Conservation (phyloP, 2,888 invertebrate species). For the Seira sanloemensis region DNA sequence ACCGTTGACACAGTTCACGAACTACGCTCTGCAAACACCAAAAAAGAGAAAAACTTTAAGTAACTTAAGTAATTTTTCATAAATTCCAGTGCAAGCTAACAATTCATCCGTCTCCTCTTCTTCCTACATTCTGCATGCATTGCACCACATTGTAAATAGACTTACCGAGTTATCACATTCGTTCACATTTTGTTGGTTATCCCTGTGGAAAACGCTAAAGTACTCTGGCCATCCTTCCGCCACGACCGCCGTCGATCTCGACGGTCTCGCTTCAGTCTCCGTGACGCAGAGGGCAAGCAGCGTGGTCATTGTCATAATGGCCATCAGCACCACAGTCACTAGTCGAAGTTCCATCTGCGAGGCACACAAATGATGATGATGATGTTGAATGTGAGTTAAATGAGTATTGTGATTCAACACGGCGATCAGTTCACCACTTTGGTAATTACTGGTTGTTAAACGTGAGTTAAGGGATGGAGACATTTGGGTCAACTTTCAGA, state of each 20-base stretch:
- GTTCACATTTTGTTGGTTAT: slow-evolving; percentile 45
- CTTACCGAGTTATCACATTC: slow-evolving; percentile 60
- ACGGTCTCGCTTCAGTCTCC: slow-evolving; percentile 56
- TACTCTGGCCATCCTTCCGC: slow-evolving; percentile 38
- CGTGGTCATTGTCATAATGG: slow-evolving; percentile 47
- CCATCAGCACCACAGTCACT: slow-evolving; percentile 47
- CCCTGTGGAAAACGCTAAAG: slow-evolving; percentile 20
- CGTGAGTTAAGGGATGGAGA: not conserved
- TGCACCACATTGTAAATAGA: no score
- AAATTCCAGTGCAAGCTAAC: no score
- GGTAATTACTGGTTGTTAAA: not conserved
- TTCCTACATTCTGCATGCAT: not conserved
- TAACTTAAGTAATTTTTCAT: not conserved
- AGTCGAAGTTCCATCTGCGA: slow-evolving; percentile 60
- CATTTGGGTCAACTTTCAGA: not conserved
- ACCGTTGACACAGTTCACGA: slow-evolving; percentile 80
- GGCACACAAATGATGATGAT: slow-evolving; percentile 31
- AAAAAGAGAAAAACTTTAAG: not conserved
- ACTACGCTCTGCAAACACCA: slow-evolving; percentile 75
- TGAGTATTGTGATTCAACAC: not conserved
- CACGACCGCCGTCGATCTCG: slow-evolving; percentile 23
- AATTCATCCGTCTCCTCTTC: no score
- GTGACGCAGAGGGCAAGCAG: slow-evolving; percentile 43
- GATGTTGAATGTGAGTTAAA: not conserved
- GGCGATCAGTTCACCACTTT: not conserved